Evolutionary conservation across 2,113 vertebrate species (phyloP), one percentile per base, ranked within the genome.

Genomic region (Pithys albifrons): DNA sequence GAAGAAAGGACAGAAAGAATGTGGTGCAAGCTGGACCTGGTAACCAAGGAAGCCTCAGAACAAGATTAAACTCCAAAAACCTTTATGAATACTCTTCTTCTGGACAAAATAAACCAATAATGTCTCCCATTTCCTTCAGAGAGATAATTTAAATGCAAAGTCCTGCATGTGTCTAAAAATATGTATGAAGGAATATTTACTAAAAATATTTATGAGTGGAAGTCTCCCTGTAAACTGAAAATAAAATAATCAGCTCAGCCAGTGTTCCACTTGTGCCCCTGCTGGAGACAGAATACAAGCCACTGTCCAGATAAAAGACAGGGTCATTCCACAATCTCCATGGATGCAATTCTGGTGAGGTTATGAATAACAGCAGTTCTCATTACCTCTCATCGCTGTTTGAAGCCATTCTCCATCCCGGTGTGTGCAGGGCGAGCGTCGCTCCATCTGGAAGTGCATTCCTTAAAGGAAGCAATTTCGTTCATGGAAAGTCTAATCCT

Each of bases 291-390:
- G 48, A 74, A 49, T 4, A 25, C 9, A 51, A 37, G 69, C 57
- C 76, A 51, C 15, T 8, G 28, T n/a, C 77, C 20, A 0, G 93
- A 72, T 62, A 69, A 92, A 81, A 71, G 55, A 65, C 20, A 37
- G 88, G 39, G 54, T 62, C 15, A 31, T 41, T 49, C 74, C 66
- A 59, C 43, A 48, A 80, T 85, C 58, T 93, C 62, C 51, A 35
- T 16, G 80, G 89, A 91, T 54, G 58, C 58, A 80, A 64, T 20
- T 77, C 37, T 79, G 66, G 93, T 48, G 86, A 73, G 61, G 78
- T 82, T 78, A 67, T 78, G 88, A 95, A 96, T 76, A 94, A 66
- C 49, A 91, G 57, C 86, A 74, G 45, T 58, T 73, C 67, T 58
- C 49, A 88, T 79, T 78, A 51, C 17, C 86, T 61, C 77, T 88